A percentile compares a stretch with the other conserved stretches of the same genome.
phyloP scores from a whole-genome alignment of 2,797 vertebrate genomes.

The Bothrops alternatus region DNA sequence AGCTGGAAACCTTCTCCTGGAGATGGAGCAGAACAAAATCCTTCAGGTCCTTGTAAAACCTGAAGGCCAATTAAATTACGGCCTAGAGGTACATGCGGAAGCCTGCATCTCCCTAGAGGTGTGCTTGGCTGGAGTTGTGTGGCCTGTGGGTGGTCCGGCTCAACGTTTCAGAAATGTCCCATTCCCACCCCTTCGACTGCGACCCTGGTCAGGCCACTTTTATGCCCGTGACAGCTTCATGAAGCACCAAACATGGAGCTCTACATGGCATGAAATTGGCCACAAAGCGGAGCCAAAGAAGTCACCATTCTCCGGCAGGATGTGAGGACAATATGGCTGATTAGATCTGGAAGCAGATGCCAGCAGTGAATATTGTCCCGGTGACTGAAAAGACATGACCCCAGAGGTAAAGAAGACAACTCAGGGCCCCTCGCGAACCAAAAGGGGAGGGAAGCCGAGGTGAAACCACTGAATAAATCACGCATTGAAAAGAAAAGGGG shows the following conservation, averaged over 20 bases:
- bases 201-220: conserved; percentile 83
- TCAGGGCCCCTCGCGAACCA: conserved; percentile 76
- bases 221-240: conserved; percentile 90
- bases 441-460: conserved; percentile 78
- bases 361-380: conserved; percentile 77
- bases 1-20: neutral
- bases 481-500: conserved; percentile 71
- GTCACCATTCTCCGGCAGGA: conserved; percentile 84
- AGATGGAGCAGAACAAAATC: conserved; percentile 11
- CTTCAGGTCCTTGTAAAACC: conserved; percentile 69
- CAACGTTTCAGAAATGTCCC: conserved; percentile 75
- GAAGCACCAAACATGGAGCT: conserved; percentile 85
- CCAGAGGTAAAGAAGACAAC: conserved; percentile 79
- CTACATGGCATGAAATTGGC: conserved; percentile 91
- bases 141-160: conserved; percentile 78
- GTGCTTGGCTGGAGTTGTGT: neutral
- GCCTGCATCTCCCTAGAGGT: conserved; percentile 21
- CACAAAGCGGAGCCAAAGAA: conserved; percentile 83
- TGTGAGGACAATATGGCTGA: conserved; percentile 86
- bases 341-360: conserved; percentile 85
- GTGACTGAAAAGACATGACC: conserved; percentile 83
- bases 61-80: conserved; percentile 62
- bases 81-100: conserved; percentile 33
- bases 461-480: conserved; percentile 99
- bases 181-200: conserved; percentile 86